Percentiles rank a stretch among this genome's conserved stretches.
phyloP scores from a whole-genome alignment of 2,797 vertebrate species.

The Schizopygopsis pylzovi region DNA sequence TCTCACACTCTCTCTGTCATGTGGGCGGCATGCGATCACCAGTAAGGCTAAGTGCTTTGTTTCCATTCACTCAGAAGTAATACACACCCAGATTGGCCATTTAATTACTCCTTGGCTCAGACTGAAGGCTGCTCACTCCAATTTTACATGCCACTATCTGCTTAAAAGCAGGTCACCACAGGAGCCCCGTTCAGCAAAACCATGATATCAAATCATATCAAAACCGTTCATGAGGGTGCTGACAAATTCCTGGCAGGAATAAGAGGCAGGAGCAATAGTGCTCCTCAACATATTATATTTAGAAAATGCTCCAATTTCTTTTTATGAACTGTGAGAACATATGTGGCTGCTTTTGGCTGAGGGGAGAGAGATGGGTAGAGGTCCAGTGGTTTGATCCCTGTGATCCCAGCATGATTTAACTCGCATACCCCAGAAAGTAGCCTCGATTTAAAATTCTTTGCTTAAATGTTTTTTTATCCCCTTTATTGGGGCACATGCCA shows the following conservation, averaged over 20 bases:
- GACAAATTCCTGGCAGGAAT: conserved; percentile 27
- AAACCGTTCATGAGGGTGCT: conserved; percentile 18
- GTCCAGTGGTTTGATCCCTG: conserved; percentile 22
- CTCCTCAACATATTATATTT: not conserved
- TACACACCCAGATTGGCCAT: conserved; percentile 26
- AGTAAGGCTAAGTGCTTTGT: conserved; percentile 44
- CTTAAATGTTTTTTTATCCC: not conserved
- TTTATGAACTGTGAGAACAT: conserved; percentile 20
- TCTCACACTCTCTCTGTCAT: conserved; percentile 33
- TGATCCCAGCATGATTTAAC: conserved; percentile 36
- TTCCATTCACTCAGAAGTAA: conserved; percentile 52
- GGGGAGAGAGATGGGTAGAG: not conserved
- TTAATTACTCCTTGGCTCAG: conserved; percentile 47
- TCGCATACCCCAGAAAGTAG: not conserved
- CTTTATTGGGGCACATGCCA: not conserved
- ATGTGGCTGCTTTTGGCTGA: not conserved
- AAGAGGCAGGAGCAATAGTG: not conserved
- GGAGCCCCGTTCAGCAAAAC: not conserved
- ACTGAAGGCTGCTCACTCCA: conserved; percentile 28
- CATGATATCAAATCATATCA: conserved; percentile 16
- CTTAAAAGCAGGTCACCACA: conserved; percentile 22
- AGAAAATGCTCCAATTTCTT: conserved; percentile 25
- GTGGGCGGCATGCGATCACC: conserved; percentile 37
- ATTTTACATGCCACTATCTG: conserved; percentile 33
- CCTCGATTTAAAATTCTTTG: not conserved